These are phyloP conservation scores for Pseudanteris insignis DNA, from an alignment of 2,888 invertebrate species.

Conservation along the genomic window DNA sequence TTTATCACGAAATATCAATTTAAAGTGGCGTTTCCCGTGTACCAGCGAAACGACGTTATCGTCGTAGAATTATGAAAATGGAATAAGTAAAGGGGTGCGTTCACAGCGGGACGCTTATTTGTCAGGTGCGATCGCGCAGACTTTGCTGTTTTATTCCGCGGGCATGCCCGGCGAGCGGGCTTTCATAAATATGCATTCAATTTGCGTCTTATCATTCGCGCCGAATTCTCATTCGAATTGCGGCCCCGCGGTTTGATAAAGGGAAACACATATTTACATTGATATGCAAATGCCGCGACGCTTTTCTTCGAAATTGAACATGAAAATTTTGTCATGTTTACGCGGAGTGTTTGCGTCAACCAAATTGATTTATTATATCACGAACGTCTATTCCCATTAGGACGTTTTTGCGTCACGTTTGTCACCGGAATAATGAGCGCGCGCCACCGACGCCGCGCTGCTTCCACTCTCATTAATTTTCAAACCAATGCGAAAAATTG, in stretches of 20 bases:
- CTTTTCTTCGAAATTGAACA: slow-evolving; percentile 14
- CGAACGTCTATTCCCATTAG: too few relatives aligned
- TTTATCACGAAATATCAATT: too few relatives aligned
- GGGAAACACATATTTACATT: slow-evolving; percentile 34
- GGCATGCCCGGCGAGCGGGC: slow-evolving; percentile 1
- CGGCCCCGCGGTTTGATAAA: slow-evolving; percentile 25
- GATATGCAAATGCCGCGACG: slow-evolving; percentile 24
- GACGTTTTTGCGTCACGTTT: too few relatives aligned
- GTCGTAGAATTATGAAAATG: slow-evolving; percentile 30
- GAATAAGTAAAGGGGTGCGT: slow-evolving; percentile 14
- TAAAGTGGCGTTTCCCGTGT: slow-evolving; percentile 26
- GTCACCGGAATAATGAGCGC: too few relatives aligned
- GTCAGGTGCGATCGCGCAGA: slow-evolving; percentile 21
- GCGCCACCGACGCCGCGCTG: too few relatives aligned
- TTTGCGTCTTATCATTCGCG: slow-evolving; percentile 30
- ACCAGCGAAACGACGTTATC: slow-evolving; percentile 19
- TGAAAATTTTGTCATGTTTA: too few relatives aligned
- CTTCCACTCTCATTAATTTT: too few relatives aligned
- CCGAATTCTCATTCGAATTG: slow-evolving; percentile 34
- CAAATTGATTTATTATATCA: too few relatives aligned
- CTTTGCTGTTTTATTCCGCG: slow-evolving; percentile 7
- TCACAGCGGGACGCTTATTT: slow-evolving; percentile 16
- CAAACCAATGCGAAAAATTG: too few relatives aligned
- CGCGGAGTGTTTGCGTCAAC: too few relatives aligned
- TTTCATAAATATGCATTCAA: slow-evolving; percentile 41